These are phyloP conservation scores for Oikopleura dioica DNA, from an alignment of 23 tunicate genomes.

Conservation along the genomic window DNA sequence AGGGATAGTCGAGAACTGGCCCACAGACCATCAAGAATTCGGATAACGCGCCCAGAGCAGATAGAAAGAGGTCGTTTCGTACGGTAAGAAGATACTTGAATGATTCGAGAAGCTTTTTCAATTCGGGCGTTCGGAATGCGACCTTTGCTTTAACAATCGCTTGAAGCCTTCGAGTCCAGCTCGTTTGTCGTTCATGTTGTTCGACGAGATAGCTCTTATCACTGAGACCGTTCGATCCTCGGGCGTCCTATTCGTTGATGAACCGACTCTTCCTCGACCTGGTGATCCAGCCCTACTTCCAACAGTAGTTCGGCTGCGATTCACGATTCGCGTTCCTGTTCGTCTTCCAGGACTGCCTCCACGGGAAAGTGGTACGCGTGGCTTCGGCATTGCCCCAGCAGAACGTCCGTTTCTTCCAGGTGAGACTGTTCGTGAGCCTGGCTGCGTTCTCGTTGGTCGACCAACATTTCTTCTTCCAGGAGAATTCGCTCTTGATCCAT, in stretches of 20 bases:
- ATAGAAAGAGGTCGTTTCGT: neutral
- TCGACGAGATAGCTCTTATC: neutral
- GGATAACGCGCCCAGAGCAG: neutral
- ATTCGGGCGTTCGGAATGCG: neutral
- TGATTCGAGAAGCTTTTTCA: constrained; percentile 1
- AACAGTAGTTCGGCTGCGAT: neutral
- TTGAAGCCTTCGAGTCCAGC: neutral
- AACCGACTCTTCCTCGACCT: neutral
- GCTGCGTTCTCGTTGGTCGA: neutral
- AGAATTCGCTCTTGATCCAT: neutral
- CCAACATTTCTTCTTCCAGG: neutral
- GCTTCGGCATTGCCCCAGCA: neutral
- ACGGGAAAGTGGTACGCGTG: neutral
- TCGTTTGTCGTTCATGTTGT: neutral
- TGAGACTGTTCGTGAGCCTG: neutral
- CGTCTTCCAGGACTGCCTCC: neutral
- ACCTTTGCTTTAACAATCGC: neutral
- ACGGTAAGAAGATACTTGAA: neutral
- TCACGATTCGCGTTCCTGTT: neutral
- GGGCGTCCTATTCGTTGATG: neutral
- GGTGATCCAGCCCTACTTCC: neutral
- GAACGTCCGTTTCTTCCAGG: neutral
- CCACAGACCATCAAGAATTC: neutral
- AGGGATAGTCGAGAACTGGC: constrained; percentile 9
- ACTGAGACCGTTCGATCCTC: neutral